These are phyloP conservation scores for Gymnothorax reevesii DNA, from an alignment of 2,797 vertebrate genomes.

Conservation along the genomic window DNA sequence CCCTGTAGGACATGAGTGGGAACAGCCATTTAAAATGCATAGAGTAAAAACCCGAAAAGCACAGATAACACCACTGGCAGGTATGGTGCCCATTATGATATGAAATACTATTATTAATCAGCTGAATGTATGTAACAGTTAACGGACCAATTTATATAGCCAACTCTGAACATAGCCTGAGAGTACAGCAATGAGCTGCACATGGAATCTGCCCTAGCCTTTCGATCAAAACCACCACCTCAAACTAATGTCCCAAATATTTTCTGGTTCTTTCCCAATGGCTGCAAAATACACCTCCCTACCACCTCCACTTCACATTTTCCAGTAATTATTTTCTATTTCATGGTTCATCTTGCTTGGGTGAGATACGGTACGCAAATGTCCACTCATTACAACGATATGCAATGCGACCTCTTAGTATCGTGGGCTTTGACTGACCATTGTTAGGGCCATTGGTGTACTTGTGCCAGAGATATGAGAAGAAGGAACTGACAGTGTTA, in stretches of 20 bases:
- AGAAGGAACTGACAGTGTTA: not conserved
- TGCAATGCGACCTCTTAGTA: not conserved
- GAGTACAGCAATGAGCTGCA: not conserved
- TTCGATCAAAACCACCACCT: not conserved
- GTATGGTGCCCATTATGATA: not conserved
- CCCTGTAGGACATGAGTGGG: not conserved
- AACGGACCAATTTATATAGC: not conserved
- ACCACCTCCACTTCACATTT: not conserved
- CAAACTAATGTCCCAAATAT: not conserved
- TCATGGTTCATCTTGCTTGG: conserved; percentile 9
- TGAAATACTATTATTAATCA: not conserved
- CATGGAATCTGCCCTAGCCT: not conserved
- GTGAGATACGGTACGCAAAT: not conserved
- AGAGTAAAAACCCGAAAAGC: not conserved
- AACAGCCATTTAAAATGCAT: not conserved
- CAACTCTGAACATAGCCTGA: not conserved
- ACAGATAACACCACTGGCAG: not conserved
- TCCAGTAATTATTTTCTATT: not conserved
- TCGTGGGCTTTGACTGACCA: not conserved
- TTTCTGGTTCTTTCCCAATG: not conserved
- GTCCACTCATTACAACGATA: not conserved
- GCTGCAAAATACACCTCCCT: not conserved
- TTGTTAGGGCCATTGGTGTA: not conserved
- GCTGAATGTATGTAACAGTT: not conserved
- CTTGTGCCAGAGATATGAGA: not conserved